A percentile compares a stretch with the other conserved stretches of the same genome.
Conservation (phyloP, 2,888 invertebrate genomes). For the Pseudoips prasinana region DNA sequence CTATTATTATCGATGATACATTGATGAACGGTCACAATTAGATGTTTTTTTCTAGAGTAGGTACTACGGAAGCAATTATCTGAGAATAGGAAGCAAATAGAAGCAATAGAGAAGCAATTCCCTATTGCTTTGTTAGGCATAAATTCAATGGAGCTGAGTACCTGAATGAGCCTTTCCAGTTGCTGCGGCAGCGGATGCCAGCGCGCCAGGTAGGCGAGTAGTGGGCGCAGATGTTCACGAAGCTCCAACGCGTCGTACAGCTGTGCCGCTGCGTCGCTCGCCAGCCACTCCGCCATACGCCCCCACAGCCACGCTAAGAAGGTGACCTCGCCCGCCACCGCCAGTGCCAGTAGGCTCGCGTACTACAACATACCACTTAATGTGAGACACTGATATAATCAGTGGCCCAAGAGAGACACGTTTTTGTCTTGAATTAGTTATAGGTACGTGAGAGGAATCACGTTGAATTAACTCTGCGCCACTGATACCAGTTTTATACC, state of each 20-base stretch:
- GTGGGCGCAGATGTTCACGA: slow-evolving; percentile 39
- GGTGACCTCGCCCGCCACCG: slow-evolving; percentile 33
- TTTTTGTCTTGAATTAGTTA: too few relatives aligned
- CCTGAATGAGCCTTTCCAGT: slow-evolving; percentile 40
- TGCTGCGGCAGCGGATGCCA: slow-evolving; percentile 33
- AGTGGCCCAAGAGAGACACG: slow-evolving; percentile 2
- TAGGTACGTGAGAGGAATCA: too few relatives aligned
- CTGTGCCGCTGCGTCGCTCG: slow-evolving; percentile 30
- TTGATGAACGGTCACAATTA: too few relatives aligned
- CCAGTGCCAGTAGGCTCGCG: slow-evolving; percentile 30
- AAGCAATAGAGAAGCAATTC: too few relatives aligned
- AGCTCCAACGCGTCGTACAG: slow-evolving; percentile 39
- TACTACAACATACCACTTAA: slow-evolving; percentile 31
- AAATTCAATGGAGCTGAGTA: slow-evolving; percentile 11
- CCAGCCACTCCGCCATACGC: slow-evolving; percentile 38
- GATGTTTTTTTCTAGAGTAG: too few relatives aligned
- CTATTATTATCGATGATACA: too few relatives aligned
- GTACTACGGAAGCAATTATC: too few relatives aligned
- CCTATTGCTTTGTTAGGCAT: too few relatives aligned
- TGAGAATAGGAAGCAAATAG: too few relatives aligned
- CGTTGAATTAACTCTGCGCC: too few relatives aligned
- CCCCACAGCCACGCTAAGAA: slow-evolving; percentile 38
- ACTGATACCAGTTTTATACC: too few relatives aligned
- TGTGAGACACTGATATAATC: too few relatives aligned
- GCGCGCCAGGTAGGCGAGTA: slow-evolving; percentile 27